Evolutionary conservation across 2,113 vertebrate species (phyloP).

Genomic region (Boulengeromyrus knoepffleri): DNA sequence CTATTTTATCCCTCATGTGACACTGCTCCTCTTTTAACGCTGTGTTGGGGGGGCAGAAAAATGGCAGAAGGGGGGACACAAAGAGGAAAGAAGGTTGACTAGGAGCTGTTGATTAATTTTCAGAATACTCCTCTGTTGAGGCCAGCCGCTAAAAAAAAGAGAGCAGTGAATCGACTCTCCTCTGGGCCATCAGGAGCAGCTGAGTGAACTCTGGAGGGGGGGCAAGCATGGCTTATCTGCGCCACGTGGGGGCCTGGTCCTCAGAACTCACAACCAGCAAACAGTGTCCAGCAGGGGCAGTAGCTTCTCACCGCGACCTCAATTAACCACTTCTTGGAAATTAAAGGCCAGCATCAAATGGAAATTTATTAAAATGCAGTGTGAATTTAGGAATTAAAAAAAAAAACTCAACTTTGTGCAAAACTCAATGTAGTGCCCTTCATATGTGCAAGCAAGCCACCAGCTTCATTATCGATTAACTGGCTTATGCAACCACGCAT

Average conservation of each 20-base stretch:
- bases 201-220: constrained; percentile 37
- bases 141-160: constrained; percentile 32
- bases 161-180: constrained; percentile 36
- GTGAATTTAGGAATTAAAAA: background rate
- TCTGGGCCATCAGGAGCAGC: constrained; percentile 53
- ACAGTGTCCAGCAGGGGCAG: background rate
- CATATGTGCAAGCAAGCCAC: background rate
- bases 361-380: background rate
- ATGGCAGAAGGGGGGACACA: constrained; percentile 26
- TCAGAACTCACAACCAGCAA: background rate
- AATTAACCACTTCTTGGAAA: background rate
- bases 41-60: constrained; percentile 22
- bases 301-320: background rate
- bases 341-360: background rate
- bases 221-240: constrained; percentile 47
- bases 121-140: constrained; percentile 59
- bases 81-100: constrained; percentile 43
- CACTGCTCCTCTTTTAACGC: constrained; percentile 50
- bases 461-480: background rate
- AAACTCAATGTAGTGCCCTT: background rate
- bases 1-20: constrained; percentile 47
- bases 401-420: background rate
- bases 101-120: constrained; percentile 60
- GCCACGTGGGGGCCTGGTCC: background rate
- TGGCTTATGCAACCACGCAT: background rate